Base-by-base conservation (phyloP, 2,113 vertebrate species). In the Halichoerus grypus region DNA sequence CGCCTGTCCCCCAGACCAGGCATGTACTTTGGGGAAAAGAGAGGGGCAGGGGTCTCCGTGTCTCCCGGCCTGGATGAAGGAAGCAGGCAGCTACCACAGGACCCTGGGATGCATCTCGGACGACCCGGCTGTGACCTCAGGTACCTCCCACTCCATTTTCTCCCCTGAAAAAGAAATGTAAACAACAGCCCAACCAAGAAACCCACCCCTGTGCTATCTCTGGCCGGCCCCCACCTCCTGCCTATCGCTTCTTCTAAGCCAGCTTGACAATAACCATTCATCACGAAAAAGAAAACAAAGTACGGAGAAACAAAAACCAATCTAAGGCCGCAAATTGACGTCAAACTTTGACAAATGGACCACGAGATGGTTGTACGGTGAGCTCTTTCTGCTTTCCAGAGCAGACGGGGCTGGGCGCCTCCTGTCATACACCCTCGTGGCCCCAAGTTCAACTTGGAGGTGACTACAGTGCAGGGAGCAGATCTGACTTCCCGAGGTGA, bases 321-420 rank as follows among this genome's bases (percentile, higher is more conserved):
- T 98, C 97, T 98, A 97, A 91, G 95, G 94, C 97, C 74, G 91
- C 96, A 97, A 98, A 98, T 96, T 97, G 97, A 98, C 95, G 97
- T 98, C 98, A 98, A 96, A 97, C 96, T 97, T 97, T 97, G 97
- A 98, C 97, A 98, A 98, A 98, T 98, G 98, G 95, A 96, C 97
- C 94, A 51, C 16, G 91, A 79, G 94, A 26, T 4, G 95, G 80
- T 61, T 69, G 84, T 59, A 18, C 90, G 0, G 87, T 71, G 84
- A 91, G 90, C 94, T 95, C 95, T 71, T 53, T 80, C 92, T 79
- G 81, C 76, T 82, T 94, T 85, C 84, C 46, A 72, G 90, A 92
- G 90, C 81, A 72, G 72, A 95, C n/a, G 51, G 92, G 57, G 67
- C 87, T 19, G n/a, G 53, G 94, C 13, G 28, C 71, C 71, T 67